These are phyloP conservation scores for Helarctos malayanus DNA, from an alignment of 2,797 vertebrate genomes.

Conservation along the genomic window DNA sequence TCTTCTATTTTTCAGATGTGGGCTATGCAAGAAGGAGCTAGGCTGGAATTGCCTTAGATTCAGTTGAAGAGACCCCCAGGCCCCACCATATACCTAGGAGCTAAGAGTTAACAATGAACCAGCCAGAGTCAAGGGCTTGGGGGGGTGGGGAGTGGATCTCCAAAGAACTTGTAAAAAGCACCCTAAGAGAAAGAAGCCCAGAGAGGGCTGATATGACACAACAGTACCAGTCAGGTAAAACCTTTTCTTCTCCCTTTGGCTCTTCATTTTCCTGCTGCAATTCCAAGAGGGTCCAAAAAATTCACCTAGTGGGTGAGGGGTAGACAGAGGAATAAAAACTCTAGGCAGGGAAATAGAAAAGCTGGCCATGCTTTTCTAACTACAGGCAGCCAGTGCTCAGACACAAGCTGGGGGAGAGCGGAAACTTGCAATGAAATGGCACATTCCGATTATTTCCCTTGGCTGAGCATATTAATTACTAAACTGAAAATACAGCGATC, in stretches of 20 bases:
- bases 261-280: not conserved
- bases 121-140: not conserved
- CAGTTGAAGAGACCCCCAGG: not conserved
- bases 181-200: not conserved
- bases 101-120: not conserved
- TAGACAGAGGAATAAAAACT: not conserved
- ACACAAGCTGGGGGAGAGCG: not conserved
- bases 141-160: accelerated
- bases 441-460: not conserved
- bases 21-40: not conserved
- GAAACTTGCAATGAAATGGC: not conserved
- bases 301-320: not conserved
- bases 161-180: not conserved
- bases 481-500: not conserved
- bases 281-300: not conserved
- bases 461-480: not conserved
- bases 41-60: not conserved
- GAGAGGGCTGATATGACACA: not conserved
- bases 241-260: not conserved
- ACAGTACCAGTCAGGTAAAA: not conserved
- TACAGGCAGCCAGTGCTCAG: not conserved
- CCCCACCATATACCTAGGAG: not conserved
- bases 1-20: not conserved
- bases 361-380: not conserved
- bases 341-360: slow-evolving; percentile 24